phyloP scores from a whole-genome alignment of 2,888 invertebrate genomes.

The Phasia obesa region DNA sequence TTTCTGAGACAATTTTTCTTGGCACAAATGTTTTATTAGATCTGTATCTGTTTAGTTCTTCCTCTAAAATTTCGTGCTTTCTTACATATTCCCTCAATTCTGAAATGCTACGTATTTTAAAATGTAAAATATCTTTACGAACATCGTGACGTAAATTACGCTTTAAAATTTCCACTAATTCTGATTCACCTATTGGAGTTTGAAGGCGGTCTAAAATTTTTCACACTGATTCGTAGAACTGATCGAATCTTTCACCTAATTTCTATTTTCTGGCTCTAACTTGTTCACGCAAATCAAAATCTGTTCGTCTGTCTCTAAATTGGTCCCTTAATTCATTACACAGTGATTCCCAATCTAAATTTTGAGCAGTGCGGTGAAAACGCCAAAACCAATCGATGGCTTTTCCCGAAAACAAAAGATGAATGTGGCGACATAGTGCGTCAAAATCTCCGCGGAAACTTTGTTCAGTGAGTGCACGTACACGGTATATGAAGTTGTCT shows the following conservation, averaged over 20 bases:
- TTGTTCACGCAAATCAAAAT: conserved; percentile 21
- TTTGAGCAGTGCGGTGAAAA: conserved; percentile 4
- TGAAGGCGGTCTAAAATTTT: conserved; percentile 13
- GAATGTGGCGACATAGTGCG: conserved; percentile 17
- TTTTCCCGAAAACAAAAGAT: conserved; percentile 17
- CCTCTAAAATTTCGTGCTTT: background rate
- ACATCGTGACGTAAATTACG: conserved; percentile 25
- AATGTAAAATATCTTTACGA: background rate
- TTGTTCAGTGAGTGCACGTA: conserved; percentile 14
- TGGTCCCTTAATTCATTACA: conserved; percentile 23
- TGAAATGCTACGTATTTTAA: background rate
- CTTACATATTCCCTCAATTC: conserved; percentile 16
- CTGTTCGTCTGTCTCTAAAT: conserved; percentile 17
- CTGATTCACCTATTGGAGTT: background rate
- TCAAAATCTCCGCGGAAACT: conserved; percentile 15
- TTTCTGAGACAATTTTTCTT: background rate
- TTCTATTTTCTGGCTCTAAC: conserved; percentile 9
- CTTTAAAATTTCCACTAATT: conserved; percentile 31
- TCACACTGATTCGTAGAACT: conserved; percentile 11
- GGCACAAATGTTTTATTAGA: conserved; percentile 11
- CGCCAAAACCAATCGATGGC: conserved; percentile 38
- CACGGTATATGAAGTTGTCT: conserved; percentile 31
- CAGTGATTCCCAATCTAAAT: conserved; percentile 22
- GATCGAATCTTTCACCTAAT: background rate
- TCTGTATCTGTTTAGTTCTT: conserved; percentile 8